A percentile compares a stretch with the other conserved stretches of the same genome.
phyloP scores from a whole-genome alignment of 2,888 invertebrate species.

The Cephus pulcher region DNA sequence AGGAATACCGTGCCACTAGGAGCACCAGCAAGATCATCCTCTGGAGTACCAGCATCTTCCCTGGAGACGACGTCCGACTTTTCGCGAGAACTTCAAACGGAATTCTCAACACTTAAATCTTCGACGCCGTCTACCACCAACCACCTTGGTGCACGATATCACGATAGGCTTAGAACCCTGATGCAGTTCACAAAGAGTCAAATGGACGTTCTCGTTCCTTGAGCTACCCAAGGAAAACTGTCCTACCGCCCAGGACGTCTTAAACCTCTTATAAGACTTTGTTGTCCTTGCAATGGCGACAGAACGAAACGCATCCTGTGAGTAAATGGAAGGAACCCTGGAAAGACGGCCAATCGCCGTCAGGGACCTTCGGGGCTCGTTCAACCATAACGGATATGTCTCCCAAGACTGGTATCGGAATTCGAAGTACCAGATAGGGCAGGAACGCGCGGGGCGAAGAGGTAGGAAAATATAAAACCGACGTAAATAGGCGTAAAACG shows the following conservation, averaged over 20 bases:
- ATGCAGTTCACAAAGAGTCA: background rate
- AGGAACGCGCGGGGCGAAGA: background rate
- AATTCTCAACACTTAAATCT: background rate
- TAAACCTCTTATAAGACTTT: conserved; percentile 35
- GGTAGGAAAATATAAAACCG: background rate
- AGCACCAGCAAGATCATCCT: conserved; percentile 6
- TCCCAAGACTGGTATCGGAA: background rate
- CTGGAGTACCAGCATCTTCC: background rate
- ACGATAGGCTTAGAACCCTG: background rate
- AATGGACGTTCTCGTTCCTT: background rate
- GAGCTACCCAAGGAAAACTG: conserved; percentile 16
- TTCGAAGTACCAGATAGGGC: background rate
- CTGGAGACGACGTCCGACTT: background rate
- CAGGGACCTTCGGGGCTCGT: conserved; percentile 27
- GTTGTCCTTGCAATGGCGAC: conserved; percentile 36
- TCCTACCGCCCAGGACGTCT: background rate
- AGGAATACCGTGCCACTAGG: background rate
- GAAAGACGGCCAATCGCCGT: conserved; percentile 20
- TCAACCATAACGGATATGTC: conserved; percentile 18
- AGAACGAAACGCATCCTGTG: conserved; percentile 44
- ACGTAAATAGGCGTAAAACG: background rate
- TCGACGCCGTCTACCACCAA: background rate
- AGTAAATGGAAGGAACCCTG: conserved; percentile 20
- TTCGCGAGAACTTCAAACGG: background rate
- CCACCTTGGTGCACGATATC: background rate